Evolutionary conservation across 2,113 vertebrate species (phyloP).

Genomic region (Hymenochirus boettgeri): DNA sequence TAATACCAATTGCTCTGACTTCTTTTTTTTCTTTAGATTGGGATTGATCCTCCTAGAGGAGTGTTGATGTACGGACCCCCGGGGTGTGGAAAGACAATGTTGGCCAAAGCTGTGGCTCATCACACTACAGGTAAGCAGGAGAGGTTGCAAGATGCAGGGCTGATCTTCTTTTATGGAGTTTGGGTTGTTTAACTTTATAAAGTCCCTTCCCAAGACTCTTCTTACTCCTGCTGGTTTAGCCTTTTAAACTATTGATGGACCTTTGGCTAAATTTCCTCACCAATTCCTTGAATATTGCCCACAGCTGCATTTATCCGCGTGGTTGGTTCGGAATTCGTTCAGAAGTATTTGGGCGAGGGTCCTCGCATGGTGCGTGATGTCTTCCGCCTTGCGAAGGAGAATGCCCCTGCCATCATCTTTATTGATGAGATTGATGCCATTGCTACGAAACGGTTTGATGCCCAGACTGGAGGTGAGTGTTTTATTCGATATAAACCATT

Average conservation of each 20-base stretch:
- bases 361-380: constrained; percentile 93
- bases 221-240: too few relatives aligned
- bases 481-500: background rate
- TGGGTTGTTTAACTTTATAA: too few relatives aligned
- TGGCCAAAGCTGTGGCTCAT: constrained; percentile 92
- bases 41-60: constrained; percentile 86
- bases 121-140: constrained; percentile 80
- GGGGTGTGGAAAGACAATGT: constrained; percentile 91
- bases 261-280: too few relatives aligned
- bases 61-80: constrained; percentile 93
- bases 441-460: constrained; percentile 93
- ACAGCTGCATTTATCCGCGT: constrained; percentile 90
- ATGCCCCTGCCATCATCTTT: constrained; percentile 93
- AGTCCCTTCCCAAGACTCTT: too few relatives aligned
- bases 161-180: too few relatives aligned
- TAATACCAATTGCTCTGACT: too few relatives aligned
- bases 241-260: too few relatives aligned
- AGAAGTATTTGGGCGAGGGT: constrained; percentile 92
- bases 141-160: too few relatives aligned
- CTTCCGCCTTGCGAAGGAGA: constrained; percentile 94
- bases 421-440: constrained; percentile 95
- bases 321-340: constrained; percentile 91
- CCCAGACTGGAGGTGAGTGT: constrained; percentile 84
- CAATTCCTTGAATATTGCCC: background rate
- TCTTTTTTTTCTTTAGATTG: constrained; percentile 85